Conservation (phyloP, 2,797 vertebrate genomes). For the Hapalemur alaotrensis region DNA sequence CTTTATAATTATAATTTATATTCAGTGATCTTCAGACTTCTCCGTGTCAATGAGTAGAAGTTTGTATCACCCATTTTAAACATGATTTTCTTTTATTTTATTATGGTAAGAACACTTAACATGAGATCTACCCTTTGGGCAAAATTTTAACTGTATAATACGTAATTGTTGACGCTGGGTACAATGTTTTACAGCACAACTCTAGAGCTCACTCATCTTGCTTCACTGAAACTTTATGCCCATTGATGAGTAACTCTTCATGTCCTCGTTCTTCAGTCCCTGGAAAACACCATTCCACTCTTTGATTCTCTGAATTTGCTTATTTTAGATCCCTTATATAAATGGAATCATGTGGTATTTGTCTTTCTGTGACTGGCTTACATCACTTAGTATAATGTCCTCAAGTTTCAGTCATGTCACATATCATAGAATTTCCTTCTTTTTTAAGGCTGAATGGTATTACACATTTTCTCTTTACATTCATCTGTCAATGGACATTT, state of each 20-base stretch:
- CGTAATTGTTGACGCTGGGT: not conserved
- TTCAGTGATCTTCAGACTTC: not conserved
- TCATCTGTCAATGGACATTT: not conserved
- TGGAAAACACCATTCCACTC: not conserved
- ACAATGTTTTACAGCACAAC: not conserved
- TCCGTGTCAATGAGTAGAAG: not conserved
- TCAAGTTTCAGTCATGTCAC: not conserved
- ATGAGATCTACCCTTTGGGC: not conserved
- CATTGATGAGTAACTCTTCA: not conserved
- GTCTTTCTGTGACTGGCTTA: not conserved
- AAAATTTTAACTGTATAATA: not conserved
- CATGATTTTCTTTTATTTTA: not conserved
- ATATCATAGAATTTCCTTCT: not conserved
- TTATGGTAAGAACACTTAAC: not conserved
- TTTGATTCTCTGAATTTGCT: not conserved
- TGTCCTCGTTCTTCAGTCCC: not conserved
- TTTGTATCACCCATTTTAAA: not conserved
- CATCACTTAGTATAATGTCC: not conserved
- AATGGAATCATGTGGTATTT: not conserved
- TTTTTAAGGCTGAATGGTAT: not conserved
- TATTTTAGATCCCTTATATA: not conserved
- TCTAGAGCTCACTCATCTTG: not conserved
- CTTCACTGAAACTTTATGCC: not conserved
- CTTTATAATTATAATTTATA: constrained; percentile 15
- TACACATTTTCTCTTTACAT: not conserved